These are phyloP conservation scores for Zeugodacus cucurbitae DNA, from an alignment of 1,140 invertebrate species.

Conservation along the genomic window DNA sequence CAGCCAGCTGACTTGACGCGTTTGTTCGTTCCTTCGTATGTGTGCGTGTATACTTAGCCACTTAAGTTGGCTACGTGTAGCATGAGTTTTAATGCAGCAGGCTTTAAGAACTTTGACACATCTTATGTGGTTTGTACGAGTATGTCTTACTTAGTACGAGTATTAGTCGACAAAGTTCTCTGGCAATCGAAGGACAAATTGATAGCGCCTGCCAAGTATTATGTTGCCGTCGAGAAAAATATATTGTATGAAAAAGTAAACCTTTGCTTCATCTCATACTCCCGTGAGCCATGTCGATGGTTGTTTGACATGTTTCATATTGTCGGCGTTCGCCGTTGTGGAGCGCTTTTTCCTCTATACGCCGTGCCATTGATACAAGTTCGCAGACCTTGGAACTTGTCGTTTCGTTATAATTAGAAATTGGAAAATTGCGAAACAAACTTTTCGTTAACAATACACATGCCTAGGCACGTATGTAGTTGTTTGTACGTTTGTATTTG, in stretches of 20 bases:
- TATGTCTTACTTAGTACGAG: no score
- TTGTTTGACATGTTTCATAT: neutral
- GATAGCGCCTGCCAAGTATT: neutral
- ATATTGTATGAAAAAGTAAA: neutral
- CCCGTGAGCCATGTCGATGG: neutral
- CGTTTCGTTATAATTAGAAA: conserved; percentile 52
- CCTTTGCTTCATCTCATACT: neutral
- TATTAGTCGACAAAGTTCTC: neutral
- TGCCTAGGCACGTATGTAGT: no score
- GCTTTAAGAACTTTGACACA: neutral
- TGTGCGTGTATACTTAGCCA: neutral
- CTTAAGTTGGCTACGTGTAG: neutral
- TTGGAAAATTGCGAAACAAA: conserved; percentile 51
- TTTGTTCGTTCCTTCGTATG: no score
- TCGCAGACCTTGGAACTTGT: conserved; percentile 38
- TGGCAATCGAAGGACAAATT: neutral
- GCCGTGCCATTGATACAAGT: neutral
- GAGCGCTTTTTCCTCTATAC: neutral
- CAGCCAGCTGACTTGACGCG: neutral
- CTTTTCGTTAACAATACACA: neutral
- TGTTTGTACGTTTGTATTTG: neutral
- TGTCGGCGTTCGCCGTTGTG: no score
- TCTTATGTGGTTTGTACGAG: no score
- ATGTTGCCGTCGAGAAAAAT: neutral
- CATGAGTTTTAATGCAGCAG: neutral